Conservation (phyloP, 1,140 invertebrate genomes). For the Drosophila pseudoobscura region DNA sequence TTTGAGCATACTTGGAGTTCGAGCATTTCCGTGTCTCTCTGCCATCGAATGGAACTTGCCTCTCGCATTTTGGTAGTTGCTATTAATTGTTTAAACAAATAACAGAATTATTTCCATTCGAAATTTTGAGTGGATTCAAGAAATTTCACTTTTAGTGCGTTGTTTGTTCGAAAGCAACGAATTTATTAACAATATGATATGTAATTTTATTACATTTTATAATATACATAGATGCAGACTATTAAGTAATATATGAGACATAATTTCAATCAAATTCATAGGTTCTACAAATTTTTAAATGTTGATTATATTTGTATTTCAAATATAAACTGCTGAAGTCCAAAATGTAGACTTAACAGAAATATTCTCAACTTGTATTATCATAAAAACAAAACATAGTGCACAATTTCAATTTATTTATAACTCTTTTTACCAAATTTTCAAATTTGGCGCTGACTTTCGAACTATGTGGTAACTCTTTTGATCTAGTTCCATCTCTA, state of each 20-base stretch:
- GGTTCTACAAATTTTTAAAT: too few species aligned
- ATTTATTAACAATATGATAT: background rate
- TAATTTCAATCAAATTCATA: too few species aligned
- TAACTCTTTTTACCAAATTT: background rate
- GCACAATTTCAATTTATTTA: too few species aligned
- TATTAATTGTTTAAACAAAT: constrained; percentile 65
- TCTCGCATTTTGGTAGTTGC: constrained; percentile 39
- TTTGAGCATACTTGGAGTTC: constrained; percentile 16
- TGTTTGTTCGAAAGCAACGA: constrained; percentile 16
- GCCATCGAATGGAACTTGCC: constrained; percentile 16
- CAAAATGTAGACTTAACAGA: too few species aligned
- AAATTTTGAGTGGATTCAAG: constrained; percentile 37
- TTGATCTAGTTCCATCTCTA: background rate
- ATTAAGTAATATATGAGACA: too few species aligned
- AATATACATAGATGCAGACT: too few species aligned
- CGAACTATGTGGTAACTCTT: background rate
- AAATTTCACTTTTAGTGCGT: constrained; percentile 72
- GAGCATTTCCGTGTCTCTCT: constrained; percentile 19
- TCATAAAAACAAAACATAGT: too few species aligned
- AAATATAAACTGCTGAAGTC: too few species aligned
- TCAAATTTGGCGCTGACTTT: background rate
- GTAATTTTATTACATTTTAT: too few species aligned
- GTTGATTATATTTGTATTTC: too few species aligned
- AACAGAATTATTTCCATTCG: constrained; percentile 32
- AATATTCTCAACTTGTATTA: too few species aligned